A percentile compares a stretch with the other conserved stretches of the same genome.
Evolutionary conservation across 2,888 invertebrate genomes (phyloP).

Genomic region (Geotrupes spiniger): DNA sequence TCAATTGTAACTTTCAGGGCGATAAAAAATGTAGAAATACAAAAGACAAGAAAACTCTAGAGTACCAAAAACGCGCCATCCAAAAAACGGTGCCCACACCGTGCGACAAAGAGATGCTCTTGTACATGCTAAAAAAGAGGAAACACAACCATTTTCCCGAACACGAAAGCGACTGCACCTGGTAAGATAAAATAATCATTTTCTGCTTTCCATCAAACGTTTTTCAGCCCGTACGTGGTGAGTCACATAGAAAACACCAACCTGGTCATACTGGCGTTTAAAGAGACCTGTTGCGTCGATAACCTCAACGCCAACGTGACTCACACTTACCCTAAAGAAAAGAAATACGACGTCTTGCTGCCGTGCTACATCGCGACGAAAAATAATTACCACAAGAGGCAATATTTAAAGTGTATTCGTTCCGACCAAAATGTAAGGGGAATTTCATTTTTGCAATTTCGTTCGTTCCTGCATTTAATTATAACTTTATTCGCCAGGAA

Average conservation of each 20-base stretch:
- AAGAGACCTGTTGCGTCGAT: slow-evolving; percentile 56
- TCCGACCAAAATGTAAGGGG: too few species aligned
- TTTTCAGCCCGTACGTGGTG: slow-evolving; percentile 64
- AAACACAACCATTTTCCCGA: slow-evolving; percentile 10
- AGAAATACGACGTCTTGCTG: slow-evolving; percentile 35
- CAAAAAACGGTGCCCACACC: slow-evolving; percentile 75
- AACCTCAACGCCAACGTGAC: slow-evolving; percentile 34
- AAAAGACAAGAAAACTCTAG: slow-evolving; percentile 24
- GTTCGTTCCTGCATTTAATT: too few species aligned
- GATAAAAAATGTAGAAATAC: slow-evolving; percentile 16
- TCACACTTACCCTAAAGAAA: slow-evolving; percentile 42
- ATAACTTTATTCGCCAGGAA: too few species aligned
- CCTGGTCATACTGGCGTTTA: slow-evolving; percentile 70
- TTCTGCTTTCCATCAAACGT: background rate
- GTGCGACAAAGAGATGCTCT: slow-evolving; percentile 70
- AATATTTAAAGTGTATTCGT: slow-evolving; percentile 42
- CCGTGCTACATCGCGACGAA: slow-evolving; percentile 43
- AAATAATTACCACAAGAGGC: slow-evolving; percentile 44
- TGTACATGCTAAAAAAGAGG: slow-evolving; percentile 38
- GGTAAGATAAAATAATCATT: slow-evolving; percentile 22
- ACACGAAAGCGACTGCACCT: slow-evolving; percentile 7
- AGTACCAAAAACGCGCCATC: slow-evolving; percentile 21
- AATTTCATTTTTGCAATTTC: too few species aligned
- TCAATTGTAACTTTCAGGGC: too few species aligned
- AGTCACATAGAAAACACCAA: slow-evolving; percentile 75